phyloP scores from a whole-genome alignment of 2,113 vertebrate genomes.

The Corythoichthys intestinalis region DNA sequence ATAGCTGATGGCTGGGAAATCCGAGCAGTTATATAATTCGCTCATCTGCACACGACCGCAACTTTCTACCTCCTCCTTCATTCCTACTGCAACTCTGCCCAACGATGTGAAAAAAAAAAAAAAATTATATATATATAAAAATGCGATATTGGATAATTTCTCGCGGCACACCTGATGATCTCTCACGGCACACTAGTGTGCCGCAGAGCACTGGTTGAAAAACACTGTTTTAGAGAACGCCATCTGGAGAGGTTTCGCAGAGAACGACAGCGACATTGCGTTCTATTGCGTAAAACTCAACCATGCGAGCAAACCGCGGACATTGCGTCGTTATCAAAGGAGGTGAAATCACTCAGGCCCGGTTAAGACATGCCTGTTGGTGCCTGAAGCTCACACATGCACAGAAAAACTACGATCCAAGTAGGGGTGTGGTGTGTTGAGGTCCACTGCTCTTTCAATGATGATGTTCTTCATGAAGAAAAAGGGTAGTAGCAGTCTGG shows the following conservation, averaged over 20 bases:
- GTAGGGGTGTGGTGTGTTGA: constrained; percentile 18
- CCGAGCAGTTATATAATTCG: too few species aligned
- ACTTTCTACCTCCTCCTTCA: too few species aligned
- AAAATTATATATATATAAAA: too few species aligned
- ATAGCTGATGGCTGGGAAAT: too few species aligned
- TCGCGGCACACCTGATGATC: too few species aligned
- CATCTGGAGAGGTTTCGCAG: neutral
- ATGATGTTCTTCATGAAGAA: constrained; percentile 40
- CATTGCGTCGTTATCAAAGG: neutral
- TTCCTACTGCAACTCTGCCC: too few species aligned
- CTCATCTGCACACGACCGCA: too few species aligned
- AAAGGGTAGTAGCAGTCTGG: constrained; percentile 27
- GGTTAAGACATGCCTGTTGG: constrained; percentile 34
- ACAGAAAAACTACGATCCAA: constrained; percentile 18
- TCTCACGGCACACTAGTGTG: too few species aligned
- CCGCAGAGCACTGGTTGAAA: too few species aligned
- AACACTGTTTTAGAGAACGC: neutral
- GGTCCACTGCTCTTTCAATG: constrained; percentile 19
- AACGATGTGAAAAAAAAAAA: too few species aligned
- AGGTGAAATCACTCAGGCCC: constrained; percentile 26
- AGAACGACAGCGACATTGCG: neutral
- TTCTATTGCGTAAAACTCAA: neutral
- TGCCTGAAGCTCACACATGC: constrained; percentile 19
- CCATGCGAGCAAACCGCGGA: neutral
- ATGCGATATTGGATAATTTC: too few species aligned